Base-by-base conservation (phyloP, 1,140 invertebrate genomes). In the Lordiphosa clarofinis region DNA sequence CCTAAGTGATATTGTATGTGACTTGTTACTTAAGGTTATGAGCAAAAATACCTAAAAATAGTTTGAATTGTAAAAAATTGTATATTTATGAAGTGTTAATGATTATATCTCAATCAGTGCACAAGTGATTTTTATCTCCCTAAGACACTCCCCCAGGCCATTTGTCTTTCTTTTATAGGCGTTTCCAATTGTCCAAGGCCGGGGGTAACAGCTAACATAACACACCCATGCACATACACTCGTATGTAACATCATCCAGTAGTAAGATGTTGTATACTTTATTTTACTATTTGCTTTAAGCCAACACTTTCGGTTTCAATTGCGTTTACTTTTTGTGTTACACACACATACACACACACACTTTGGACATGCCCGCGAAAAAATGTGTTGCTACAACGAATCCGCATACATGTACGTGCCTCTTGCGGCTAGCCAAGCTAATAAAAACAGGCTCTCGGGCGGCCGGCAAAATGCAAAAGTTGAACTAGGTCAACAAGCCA, bases 401-500 rank as follows among this genome's bases (percentile, higher is more conserved):
- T 37, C 19, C 11, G 37, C 33, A 21, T 37, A 36, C 19, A 31
- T 15, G 31, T 35, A 42, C 69, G 55, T 55, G 70, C 21, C 54
- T 67, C 71, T 48, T 61, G 58, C 36, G 57, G 59, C 78, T 78
- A 66, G 65, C 60, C 56, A 63, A 73, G 78, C 78, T 84, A 84
- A 84, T 84, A 78, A 84, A 84, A 84, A 84, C 73, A 73, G 78
- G 78, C 78, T 84, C 64, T 70, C 56, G 47, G 40, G 55, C 60
- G 61, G 82, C 82, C 82, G 82, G 82, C 82, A 86, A 86, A 84
- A 86, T 86, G 75, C 75, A 86, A 87, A 87, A 87, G 75, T 86
- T 86, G 82, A 87, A 87, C 82, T 87, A 64, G 82, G 82, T 87
- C 82, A 87, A 87, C 82, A 76, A 87, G 82, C 82, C 82, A 87